Percentiles rank a stretch among this genome's conserved stretches.
These are phyloP conservation scores for Dendroctonus valens DNA, from an alignment of 1,140 invertebrate species.

Conservation along the genomic window DNA sequence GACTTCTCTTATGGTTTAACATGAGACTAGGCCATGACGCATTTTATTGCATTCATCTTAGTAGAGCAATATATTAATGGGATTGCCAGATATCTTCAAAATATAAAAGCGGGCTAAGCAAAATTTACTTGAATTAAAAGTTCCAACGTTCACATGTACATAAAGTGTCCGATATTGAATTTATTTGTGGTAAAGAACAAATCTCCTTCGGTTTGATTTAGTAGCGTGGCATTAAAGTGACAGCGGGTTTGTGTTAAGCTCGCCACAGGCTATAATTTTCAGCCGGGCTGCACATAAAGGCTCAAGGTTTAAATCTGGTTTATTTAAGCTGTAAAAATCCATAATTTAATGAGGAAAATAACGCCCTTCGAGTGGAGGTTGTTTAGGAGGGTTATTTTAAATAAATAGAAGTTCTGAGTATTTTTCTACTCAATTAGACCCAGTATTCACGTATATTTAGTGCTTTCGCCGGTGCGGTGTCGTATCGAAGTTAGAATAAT, in stretches of 20 bases:
- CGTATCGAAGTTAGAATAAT: too few relatives aligned
- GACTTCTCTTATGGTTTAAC: too few relatives aligned
- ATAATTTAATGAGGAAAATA: conserved; percentile 27
- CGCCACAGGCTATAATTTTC: conserved; percentile 43
- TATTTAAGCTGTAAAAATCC: conserved; percentile 29
- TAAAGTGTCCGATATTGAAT: conserved; percentile 21
- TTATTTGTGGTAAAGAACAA: conserved; percentile 41
- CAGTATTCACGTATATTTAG: too few relatives aligned
- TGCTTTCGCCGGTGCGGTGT: too few relatives aligned
- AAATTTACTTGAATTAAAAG: too few relatives aligned
- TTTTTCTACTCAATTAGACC: conserved; percentile 7
- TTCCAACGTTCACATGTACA: too few relatives aligned
- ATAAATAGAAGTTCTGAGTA: not conserved
- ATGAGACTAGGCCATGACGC: too few relatives aligned
- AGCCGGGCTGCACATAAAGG: conserved; percentile 31
- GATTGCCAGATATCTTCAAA: too few relatives aligned
- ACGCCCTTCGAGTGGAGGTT: conserved; percentile 4
- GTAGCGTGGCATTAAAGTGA: conserved; percentile 47
- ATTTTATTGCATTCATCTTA: too few relatives aligned
- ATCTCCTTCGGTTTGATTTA: conserved; percentile 45
- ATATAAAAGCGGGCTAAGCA: too few relatives aligned
- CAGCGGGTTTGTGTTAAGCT: conserved; percentile 44
- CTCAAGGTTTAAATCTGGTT: conserved; percentile 26
- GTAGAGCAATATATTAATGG: too few relatives aligned
- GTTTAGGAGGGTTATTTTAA: conserved; percentile 12